Evolutionary conservation across 2,888 invertebrate species (phyloP).

Genomic region (Epinotia nisella): DNA sequence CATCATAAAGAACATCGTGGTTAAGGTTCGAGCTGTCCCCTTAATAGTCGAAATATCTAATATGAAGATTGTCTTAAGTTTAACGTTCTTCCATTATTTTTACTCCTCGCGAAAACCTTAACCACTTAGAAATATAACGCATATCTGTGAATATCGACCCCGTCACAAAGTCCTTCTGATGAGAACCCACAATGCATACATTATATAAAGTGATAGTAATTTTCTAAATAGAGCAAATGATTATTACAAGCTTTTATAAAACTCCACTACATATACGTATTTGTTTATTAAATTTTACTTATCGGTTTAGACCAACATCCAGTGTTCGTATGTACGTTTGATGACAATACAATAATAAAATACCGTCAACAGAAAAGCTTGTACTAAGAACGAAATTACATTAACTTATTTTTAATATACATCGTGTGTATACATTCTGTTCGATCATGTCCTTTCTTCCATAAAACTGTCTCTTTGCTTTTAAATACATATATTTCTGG

Average conservation of each 20-base stretch:
- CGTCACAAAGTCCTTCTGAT: conserved; percentile 26
- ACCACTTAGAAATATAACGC: conserved; percentile 14
- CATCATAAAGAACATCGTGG: conserved; percentile 22
- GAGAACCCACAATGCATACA: conserved; percentile 28
- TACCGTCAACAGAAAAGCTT: background rate
- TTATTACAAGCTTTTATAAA: conserved; percentile 25
- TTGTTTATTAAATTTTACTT: conserved; percentile 2
- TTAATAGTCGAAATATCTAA: conserved; percentile 8
- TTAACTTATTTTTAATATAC: conserved; percentile 30
- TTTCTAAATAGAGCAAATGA: conserved; percentile 26
- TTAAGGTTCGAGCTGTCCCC: conserved; percentile 22
- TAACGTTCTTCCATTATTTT: conserved; percentile 34
- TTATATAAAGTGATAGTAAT: conserved; percentile 20
- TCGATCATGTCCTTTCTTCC: conserved; percentile 19
- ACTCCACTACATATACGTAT: conserved; percentile 6
- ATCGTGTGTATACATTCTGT: conserved; percentile 24
- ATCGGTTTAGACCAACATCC: background rate
- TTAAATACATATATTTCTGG: conserved; percentile 30
- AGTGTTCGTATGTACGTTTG: conserved; percentile 8
- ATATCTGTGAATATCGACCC: conserved; percentile 11
- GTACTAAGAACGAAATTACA: conserved; percentile 10
- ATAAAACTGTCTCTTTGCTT: conserved; percentile 22
- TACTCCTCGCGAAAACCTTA: conserved; percentile 23
- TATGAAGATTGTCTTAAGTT: conserved; percentile 20
- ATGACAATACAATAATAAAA: conserved; percentile 11